Evolutionary conservation across 2,888 invertebrate species (phyloP).

Genomic region (Cephus sareptanus): DNA sequence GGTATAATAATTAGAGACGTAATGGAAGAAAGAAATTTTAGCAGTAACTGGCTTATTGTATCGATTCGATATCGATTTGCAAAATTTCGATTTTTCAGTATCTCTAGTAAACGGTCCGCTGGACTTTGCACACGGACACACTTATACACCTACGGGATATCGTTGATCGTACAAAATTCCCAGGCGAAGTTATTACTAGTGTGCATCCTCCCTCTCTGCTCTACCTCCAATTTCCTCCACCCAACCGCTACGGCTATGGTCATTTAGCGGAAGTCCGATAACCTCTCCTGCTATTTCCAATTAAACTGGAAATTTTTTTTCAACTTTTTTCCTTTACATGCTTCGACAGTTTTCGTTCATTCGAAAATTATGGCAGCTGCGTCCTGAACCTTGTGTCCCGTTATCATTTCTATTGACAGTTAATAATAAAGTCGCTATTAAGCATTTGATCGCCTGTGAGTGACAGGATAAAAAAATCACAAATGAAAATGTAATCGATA

Average conservation of each 20-base stretch:
- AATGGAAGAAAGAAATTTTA: background rate
- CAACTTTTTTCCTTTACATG: background rate
- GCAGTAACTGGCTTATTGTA: background rate
- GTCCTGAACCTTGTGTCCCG: background rate
- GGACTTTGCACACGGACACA: background rate
- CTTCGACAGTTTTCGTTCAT: background rate
- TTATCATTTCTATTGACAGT: background rate
- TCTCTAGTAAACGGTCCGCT: background rate
- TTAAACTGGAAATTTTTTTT: background rate
- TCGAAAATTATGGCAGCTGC: background rate
- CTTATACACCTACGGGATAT: background rate
- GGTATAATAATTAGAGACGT: background rate
- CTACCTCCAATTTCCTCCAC: background rate
- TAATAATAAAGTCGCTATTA: background rate
- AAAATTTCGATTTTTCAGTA: background rate
- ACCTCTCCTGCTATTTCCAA: constrained; percentile 5
- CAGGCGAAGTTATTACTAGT: background rate
- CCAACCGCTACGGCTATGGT: background rate
- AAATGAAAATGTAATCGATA: background rate
- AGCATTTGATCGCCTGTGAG: background rate
- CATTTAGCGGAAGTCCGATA: background rate
- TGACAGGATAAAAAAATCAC: background rate
- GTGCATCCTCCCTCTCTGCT: background rate
- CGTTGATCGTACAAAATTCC: background rate
- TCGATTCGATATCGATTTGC: background rate